Percentiles rank a stretch among this genome's conserved stretches.
Evolutionary conservation across 2,888 invertebrate species (phyloP).

Genomic region (Apamea anceps): DNA sequence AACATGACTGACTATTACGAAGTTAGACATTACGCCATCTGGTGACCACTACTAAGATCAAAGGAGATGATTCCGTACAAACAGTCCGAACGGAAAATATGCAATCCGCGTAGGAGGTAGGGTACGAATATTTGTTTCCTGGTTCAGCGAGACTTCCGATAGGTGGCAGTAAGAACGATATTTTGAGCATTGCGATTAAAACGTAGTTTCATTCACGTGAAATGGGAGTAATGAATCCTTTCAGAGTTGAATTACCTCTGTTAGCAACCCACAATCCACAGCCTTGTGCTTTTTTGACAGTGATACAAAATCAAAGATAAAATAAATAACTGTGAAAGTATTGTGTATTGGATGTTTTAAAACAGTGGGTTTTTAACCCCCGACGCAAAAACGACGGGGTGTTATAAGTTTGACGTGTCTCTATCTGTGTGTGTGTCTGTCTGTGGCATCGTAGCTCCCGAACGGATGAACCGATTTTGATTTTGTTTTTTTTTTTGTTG

Average conservation of each 20-base stretch:
- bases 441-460: no score
- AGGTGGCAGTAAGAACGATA: constrained; percentile 40
- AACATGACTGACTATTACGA: constrained; percentile 66
- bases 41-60: constrained; percentile 47
- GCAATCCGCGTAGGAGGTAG: constrained; percentile 14
- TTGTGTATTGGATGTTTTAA: background rate
- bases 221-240: background rate
- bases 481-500: no score
- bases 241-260: background rate
- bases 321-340: background rate
- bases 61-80: constrained; percentile 9
- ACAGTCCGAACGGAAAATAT: constrained; percentile 19
- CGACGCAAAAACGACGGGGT: no score
- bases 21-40: constrained; percentile 76
- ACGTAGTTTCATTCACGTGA: background rate
- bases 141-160: constrained; percentile 23
- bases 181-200: background rate
- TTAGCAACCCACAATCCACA: background rate
- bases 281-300: background rate
- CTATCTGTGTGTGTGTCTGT: no score
- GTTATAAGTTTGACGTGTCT: no score
- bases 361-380: background rate
- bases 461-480: no score
- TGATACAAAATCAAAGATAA: background rate
- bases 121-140: constrained; percentile 29